These are phyloP conservation scores for Phrynosoma blainvillii DNA, from an alignment of 2,113 vertebrate species.

Conservation along the genomic window DNA sequence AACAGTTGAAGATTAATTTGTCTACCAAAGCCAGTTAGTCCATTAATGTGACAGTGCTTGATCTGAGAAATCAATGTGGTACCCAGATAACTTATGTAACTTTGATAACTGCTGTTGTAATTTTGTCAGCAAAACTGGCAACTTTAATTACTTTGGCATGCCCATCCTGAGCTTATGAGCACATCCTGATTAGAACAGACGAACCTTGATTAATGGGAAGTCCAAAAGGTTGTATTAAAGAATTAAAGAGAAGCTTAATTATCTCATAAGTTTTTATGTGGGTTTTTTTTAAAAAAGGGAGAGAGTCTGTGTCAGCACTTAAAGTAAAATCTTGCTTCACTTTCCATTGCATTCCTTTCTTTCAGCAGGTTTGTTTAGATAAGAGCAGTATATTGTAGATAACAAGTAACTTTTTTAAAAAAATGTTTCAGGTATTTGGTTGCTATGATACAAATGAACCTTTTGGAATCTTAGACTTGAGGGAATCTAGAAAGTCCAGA, in stretches of 20 bases:
- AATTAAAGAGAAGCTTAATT: constrained; percentile 65
- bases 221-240: constrained; percentile 51
- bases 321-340: constrained; percentile 44
- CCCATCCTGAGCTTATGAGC: constrained; percentile 44
- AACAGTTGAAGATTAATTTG: constrained; percentile 48
- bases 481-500: not conserved
- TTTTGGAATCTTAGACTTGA: not conserved
- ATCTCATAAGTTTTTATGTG: constrained; percentile 40
- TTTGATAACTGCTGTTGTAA: constrained; percentile 56
- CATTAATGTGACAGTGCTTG: constrained; percentile 20
- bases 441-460: not conserved
- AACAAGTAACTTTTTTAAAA: constrained; percentile 20
- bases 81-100: constrained; percentile 39
- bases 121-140: constrained; percentile 56
- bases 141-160: constrained; percentile 61
- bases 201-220: constrained; percentile 66
- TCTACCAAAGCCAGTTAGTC: constrained; percentile 43
- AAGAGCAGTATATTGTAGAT: constrained; percentile 14
- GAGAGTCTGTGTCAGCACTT: constrained; percentile 43
- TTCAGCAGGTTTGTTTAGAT: constrained; percentile 42
- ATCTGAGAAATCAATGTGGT: constrained; percentile 28
- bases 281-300: not conserved
- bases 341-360: constrained; percentile 36
- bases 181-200: constrained; percentile 60
- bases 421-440: constrained; percentile 7